A percentile compares a stretch with the other conserved stretches of the same genome.
These are phyloP conservation scores for Gyps fulvus DNA, from an alignment of 2,113 vertebrate species.

Conservation along the genomic window DNA sequence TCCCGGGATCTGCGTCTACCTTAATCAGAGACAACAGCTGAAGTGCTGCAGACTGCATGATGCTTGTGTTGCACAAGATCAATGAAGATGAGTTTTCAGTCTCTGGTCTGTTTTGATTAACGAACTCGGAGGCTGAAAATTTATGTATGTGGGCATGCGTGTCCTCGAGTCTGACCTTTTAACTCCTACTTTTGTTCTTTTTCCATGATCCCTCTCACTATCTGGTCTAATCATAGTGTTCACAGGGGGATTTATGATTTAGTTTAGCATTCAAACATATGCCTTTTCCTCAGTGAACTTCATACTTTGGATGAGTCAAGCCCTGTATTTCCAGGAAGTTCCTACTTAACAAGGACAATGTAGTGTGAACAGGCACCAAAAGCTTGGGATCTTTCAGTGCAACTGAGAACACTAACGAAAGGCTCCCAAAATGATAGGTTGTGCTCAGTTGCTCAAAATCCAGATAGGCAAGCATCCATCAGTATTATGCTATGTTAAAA, in stretches of 20 bases:
- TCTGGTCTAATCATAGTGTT: neutral
- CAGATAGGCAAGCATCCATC: neutral
- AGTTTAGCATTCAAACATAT: neutral
- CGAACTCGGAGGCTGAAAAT: neutral
- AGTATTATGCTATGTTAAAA: neutral
- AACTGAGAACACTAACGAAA: neutral
- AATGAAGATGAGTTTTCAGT: neutral
- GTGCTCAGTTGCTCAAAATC: neutral
- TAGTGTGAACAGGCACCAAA: neutral
- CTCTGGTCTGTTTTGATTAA: neutral
- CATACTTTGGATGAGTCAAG: neutral
- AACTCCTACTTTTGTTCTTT: neutral
- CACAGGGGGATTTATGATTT: neutral
- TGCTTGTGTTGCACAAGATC: neutral
- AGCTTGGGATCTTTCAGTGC: neutral
- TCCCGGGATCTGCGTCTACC: neutral
- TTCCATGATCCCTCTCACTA: neutral
- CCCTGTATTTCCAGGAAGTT: neutral
- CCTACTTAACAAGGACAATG: neutral
- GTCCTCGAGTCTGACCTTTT: neutral
- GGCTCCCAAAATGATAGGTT: neutral
- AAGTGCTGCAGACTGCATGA: neutral
- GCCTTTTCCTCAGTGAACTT: neutral
- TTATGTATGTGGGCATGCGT: neutral
- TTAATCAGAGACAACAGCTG: neutral